Conservation (phyloP, 1,140 invertebrate species). For the Drosophila bocki region DNA sequence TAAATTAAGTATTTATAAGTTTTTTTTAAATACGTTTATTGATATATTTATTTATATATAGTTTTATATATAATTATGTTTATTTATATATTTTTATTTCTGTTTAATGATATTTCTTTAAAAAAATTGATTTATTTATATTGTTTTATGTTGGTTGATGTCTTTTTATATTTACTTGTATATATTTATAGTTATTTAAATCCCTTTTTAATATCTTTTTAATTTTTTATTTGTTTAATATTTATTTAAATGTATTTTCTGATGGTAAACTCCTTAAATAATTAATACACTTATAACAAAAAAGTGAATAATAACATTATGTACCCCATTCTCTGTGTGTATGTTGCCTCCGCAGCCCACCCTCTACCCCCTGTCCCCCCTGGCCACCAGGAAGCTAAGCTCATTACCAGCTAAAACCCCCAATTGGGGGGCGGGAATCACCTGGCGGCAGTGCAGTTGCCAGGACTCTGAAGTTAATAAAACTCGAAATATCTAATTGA, state of each 20-base stretch:
- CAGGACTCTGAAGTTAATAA: conserved; percentile 19
- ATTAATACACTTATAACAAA: not conserved
- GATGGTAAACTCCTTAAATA: not conserved
- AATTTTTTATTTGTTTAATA: not conserved
- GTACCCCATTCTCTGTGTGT: not conserved
- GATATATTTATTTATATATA: not conserved
- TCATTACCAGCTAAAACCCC: conserved; percentile 21
- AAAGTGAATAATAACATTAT: not conserved
- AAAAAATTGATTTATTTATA: too few relatives aligned
- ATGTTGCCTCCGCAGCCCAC: too few relatives aligned
- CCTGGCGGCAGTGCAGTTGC: conserved; percentile 4
- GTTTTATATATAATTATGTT: too few relatives aligned
- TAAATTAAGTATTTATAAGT: too few relatives aligned
- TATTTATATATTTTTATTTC: not conserved
- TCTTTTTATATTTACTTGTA: not conserved
- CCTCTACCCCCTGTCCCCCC: not conserved
- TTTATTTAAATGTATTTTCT: not conserved
- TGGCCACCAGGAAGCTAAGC: conserved; percentile 8
- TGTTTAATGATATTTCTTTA: too few relatives aligned
- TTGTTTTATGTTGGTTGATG: too few relatives aligned
- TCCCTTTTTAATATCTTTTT: not conserved
- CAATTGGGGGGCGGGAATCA: conserved; percentile 15
- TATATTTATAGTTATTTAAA: not conserved
- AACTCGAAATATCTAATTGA: conserved; percentile 44
- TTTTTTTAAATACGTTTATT: too few relatives aligned